Conservation (phyloP, 2,888 invertebrate species). For the Diarsia rubi region DNA sequence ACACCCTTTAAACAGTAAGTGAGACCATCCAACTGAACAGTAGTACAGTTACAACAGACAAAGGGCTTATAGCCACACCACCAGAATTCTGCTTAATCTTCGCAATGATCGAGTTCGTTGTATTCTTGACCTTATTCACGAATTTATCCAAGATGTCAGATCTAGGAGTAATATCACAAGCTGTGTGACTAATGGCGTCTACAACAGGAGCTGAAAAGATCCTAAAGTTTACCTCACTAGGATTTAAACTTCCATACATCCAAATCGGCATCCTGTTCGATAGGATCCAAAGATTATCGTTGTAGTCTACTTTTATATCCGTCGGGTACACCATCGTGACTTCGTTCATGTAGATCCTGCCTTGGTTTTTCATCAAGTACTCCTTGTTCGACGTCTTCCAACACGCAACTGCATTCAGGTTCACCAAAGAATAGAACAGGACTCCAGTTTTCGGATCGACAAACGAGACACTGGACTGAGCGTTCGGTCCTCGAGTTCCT, state of each 20-base stretch:
- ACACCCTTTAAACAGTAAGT: conserved; percentile 60
- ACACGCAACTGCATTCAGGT: conserved; percentile 94
- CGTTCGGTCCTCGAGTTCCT: conserved; percentile 93
- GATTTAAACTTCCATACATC: conserved; percentile 92
- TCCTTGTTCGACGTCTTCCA: conserved; percentile 93
- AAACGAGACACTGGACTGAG: conserved; percentile 94
- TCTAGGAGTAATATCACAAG: conserved; percentile 92
- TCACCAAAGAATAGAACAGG: conserved; percentile 94
- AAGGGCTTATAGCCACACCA: conserved; percentile 59
- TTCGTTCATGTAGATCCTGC: conserved; percentile 93
- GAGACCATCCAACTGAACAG: conserved; percentile 72
- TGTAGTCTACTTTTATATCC: conserved; percentile 94
- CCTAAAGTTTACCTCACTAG: conserved; percentile 93
- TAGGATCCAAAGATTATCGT: conserved; percentile 93
- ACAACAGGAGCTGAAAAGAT: conserved; percentile 93
- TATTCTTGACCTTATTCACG: conserved; percentile 88
- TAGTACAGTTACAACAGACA: conserved; percentile 70
- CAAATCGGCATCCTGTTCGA: conserved; percentile 94
- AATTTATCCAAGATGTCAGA: conserved; percentile 90
- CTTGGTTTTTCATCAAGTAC: conserved; percentile 93
- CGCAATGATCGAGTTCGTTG: conserved; percentile 77
- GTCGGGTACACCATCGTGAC: conserved; percentile 94
- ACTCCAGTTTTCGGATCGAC: conserved; percentile 93
- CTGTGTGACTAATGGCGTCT: conserved; percentile 93
- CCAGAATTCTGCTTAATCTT: conserved; percentile 78